Percentiles rank a stretch among this genome's conserved stretches.
phyloP scores from a whole-genome alignment of 2,113 vertebrate species.

The Chaetops frenatus region DNA sequence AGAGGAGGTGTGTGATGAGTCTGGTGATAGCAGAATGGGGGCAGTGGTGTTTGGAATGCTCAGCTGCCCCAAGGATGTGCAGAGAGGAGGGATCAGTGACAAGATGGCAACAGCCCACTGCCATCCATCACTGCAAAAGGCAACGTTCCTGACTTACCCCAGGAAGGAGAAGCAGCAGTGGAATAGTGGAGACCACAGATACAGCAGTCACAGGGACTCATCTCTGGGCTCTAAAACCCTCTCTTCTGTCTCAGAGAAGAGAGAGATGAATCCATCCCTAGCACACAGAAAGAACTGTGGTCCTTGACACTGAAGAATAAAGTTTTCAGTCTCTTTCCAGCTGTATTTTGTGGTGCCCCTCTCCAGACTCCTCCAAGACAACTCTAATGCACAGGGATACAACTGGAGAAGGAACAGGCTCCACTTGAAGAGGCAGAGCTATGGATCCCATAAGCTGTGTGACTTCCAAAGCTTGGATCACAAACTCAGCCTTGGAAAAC shows the following conservation, averaged over 20 bases:
- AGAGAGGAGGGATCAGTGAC: not conserved
- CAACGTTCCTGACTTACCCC: not conserved
- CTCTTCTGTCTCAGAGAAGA: not conserved
- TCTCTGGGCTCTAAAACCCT: not conserved
- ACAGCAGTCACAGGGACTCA: not conserved
- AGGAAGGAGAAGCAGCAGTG: not conserved
- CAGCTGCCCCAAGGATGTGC: not conserved
- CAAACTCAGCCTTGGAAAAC: not conserved
- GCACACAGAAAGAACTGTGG: not conserved
- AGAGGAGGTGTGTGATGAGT: not conserved
- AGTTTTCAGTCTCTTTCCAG: not conserved
- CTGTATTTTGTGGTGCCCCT: not conserved
- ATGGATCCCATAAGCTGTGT: accelerated
- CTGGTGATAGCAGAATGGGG: not conserved
- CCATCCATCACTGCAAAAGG: not conserved
- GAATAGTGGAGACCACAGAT: not conserved
- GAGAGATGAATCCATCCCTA: not conserved
- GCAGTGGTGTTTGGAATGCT: accelerated
- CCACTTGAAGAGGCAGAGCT: not conserved
- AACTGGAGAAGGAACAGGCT: not conserved
- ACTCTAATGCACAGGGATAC: accelerated
- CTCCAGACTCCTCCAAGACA: not conserved
- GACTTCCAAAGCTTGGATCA: not conserved
- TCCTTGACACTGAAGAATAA: not conserved
- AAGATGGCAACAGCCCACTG: not conserved